A percentile compares a stretch with the other conserved stretches of the same genome.
phyloP scores from a whole-genome alignment of 37 sponge, comb jelly and placozoan genomes.

The Tethya wilhelma region DNA sequence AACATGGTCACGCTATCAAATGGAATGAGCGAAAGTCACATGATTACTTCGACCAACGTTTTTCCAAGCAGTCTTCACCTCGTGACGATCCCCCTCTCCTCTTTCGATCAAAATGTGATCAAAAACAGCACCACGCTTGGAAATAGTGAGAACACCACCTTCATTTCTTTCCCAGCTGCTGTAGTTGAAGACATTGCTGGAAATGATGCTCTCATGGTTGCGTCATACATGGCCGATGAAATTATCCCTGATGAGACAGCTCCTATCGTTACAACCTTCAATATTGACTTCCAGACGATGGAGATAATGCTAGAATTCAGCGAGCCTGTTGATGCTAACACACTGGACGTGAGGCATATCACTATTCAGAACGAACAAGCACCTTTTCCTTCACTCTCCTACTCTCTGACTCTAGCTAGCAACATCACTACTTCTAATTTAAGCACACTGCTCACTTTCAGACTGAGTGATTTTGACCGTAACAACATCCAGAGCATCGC shows the following conservation, averaged over 20 bases:
- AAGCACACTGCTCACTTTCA: slow-evolving; percentile 64
- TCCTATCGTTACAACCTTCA: slow-evolving; percentile 54
- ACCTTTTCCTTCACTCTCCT: slow-evolving; percentile 58
- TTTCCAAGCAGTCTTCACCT: slow-evolving; percentile 7
- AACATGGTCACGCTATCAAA: slow-evolving; percentile 43
- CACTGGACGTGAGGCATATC: slow-evolving; percentile 81
- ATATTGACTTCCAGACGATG: slow-evolving; percentile 66
- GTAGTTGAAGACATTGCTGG: slow-evolving; percentile 80
- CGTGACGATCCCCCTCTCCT: slow-evolving; percentile 50
- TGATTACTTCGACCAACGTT: slow-evolving; percentile 29
- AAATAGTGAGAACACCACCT: slow-evolving; percentile 36
- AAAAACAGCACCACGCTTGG: slow-evolving; percentile 73
- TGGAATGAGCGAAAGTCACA: slow-evolving; percentile 18
- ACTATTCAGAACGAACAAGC: slow-evolving; percentile 60
- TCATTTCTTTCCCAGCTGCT: slow-evolving; percentile 50
- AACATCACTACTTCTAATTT: slow-evolving; percentile 35
- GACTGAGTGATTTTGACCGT: slow-evolving; percentile 42
- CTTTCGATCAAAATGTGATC: slow-evolving; percentile 59
- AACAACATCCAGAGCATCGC: slow-evolving; percentile 62
- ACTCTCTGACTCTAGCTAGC: slow-evolving; percentile 27
- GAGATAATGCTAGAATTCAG: slow-evolving; percentile 70
- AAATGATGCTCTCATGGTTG: slow-evolving; percentile 46
- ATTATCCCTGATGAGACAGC: slow-evolving; percentile 68
- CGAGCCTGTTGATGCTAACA: slow-evolving; percentile 72
- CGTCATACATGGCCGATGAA: neutral